phyloP scores from a whole-genome alignment of 2,888 invertebrate genomes.

The Adelognathus sp. region DNA sequence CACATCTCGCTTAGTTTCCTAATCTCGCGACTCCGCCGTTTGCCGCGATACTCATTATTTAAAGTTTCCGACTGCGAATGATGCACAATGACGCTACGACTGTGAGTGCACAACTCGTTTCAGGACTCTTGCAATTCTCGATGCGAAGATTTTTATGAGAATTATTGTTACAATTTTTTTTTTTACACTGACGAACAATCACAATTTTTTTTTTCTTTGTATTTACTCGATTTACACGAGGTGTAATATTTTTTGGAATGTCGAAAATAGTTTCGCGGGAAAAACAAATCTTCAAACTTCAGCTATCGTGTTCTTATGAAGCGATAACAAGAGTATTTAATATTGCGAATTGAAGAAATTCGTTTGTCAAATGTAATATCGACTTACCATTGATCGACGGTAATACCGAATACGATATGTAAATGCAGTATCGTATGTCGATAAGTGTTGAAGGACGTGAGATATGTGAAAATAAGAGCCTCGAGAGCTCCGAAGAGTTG shows the following conservation, averaged over 20 bases:
- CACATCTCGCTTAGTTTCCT: slow-evolving; percentile 54
- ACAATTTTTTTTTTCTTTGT: no score
- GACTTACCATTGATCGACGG: not conserved
- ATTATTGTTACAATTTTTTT: not conserved
- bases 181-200: not conserved
- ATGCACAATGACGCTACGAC: not conserved
- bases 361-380: not conserved
- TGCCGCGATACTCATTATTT: slow-evolving; percentile 45
- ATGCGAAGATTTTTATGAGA: not conserved
- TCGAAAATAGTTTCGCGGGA: not conserved
- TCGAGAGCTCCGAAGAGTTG: not conserved
- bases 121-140: not conserved
- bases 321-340: not conserved
- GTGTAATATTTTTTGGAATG: not conserved
- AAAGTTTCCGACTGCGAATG: slow-evolving; percentile 33
- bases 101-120: not conserved
- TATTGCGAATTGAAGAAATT: not conserved
- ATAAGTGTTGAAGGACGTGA: not conserved
- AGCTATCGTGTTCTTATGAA: no score
- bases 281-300: not conserved
- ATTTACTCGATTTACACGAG: no score
- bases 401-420: no score
- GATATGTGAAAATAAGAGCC: not conserved
- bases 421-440: no score
- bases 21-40: slow-evolving; percentile 43